phyloP scores from a whole-genome alignment of 2,113 vertebrate genomes.

The Turnix velox region DNA sequence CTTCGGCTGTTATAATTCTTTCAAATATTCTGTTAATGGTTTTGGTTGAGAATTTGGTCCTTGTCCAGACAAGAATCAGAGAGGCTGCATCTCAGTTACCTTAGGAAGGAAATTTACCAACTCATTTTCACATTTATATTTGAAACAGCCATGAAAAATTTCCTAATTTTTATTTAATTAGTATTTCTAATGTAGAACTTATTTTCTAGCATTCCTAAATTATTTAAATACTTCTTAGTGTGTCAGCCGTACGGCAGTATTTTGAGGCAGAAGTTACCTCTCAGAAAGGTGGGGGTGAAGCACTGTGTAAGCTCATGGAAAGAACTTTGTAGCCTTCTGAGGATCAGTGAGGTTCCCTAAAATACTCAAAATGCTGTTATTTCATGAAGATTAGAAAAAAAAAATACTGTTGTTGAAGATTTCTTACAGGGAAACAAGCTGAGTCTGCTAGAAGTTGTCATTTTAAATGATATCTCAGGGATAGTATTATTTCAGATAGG shows the following conservation, averaged over 20 bases:
- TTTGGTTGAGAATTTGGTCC: background rate
- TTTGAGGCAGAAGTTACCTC: background rate
- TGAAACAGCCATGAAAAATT: background rate
- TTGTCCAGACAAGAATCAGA: background rate
- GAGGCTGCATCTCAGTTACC: background rate
- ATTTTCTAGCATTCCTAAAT: background rate
- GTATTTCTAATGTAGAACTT: background rate
- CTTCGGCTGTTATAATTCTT: slow-evolving; percentile 31
- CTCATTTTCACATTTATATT: background rate
- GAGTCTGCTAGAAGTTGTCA: background rate
- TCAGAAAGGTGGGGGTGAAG: background rate
- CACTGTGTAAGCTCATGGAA: background rate
- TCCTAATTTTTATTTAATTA: background rate
- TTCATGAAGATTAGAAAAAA: background rate
- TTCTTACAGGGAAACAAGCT: background rate
- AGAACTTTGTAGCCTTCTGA: fast-evolving
- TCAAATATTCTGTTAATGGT: slow-evolving; percentile 9
- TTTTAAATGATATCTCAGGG: background rate
- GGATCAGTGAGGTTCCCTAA: background rate
- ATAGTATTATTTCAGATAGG: background rate
- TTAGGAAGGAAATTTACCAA: background rate
- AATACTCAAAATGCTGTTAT: background rate
- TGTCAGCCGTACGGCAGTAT: background rate
- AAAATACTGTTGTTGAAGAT: background rate
- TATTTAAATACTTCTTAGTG: background rate